phyloP scores from a whole-genome alignment of 1,140 invertebrate genomes.

The Hylaeus anthracinus region DNA sequence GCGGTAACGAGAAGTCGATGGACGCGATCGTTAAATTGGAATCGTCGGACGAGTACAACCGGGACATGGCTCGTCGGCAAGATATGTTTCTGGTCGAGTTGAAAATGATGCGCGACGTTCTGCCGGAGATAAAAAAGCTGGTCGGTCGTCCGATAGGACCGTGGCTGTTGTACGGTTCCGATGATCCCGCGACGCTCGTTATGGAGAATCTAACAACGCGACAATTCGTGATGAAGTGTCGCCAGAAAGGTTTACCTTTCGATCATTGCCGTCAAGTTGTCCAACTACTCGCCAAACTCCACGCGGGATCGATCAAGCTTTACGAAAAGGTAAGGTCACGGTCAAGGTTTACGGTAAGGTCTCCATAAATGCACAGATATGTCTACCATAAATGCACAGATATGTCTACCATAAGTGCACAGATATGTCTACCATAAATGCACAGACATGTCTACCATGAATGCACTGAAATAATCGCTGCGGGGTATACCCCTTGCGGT shows the following conservation, averaged over 20 bases:
- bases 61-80: constrained; percentile 29
- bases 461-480: too few species aligned
- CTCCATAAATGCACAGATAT: too few species aligned
- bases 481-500: too few species aligned
- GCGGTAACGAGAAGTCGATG: background rate
- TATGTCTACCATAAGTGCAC: too few species aligned
- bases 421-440: too few species aligned
- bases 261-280: constrained; percentile 76
- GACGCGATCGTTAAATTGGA: constrained; percentile 53
- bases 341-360: too few species aligned
- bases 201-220: constrained; percentile 76
- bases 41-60: background rate
- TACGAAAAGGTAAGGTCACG: constrained; percentile 78
- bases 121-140: constrained; percentile 46
- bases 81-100: constrained; percentile 45
- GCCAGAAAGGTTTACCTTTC: constrained; percentile 77
- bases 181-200: constrained; percentile 69
- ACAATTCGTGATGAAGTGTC: constrained; percentile 79
- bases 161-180: constrained; percentile 39
- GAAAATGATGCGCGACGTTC: constrained; percentile 33
- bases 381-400: too few species aligned
- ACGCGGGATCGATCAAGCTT: constrained; percentile 80
- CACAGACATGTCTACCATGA: too few species aligned
- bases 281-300: constrained; percentile 80
- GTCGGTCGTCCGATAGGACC: constrained; percentile 40